Conservation (phyloP, 2,888 invertebrate genomes). For the Microchrysa polita region DNA sequence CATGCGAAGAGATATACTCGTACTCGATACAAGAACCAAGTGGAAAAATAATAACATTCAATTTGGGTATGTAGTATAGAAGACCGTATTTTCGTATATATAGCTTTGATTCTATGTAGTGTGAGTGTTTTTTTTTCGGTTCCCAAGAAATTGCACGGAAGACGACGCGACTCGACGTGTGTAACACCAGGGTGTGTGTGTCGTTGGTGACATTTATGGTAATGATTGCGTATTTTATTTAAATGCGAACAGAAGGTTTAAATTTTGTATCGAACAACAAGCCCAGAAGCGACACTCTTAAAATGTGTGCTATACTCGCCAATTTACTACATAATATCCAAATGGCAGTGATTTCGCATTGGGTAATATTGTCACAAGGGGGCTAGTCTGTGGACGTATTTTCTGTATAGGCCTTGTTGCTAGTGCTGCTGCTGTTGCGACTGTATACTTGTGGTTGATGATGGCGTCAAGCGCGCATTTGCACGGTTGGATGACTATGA, state of each 20-base stretch:
- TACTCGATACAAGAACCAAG: not conserved
- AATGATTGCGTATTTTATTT: conserved; percentile 52
- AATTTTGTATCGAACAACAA: conserved; percentile 24
- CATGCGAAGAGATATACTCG: not conserved
- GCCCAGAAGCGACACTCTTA: not conserved
- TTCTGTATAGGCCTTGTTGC: not conserved
- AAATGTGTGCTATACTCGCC: too few species aligned
- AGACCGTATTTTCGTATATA: not conserved
- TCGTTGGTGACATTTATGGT: conserved; percentile 50
- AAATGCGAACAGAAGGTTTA: conserved; percentile 48
- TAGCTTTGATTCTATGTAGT: not conserved
- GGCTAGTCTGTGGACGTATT: not conserved
- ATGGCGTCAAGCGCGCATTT: not conserved
- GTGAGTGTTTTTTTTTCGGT: not conserved
- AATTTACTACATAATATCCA: not conserved
- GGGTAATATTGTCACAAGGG: not conserved
- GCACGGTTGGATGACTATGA: not conserved
- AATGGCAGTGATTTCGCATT: not conserved
- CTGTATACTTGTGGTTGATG: too few species aligned
- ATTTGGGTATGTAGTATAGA: not conserved
- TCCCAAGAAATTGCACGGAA: conserved; percentile 31
- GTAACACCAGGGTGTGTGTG: conserved; percentile 51
- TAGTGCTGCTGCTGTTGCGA: not conserved
- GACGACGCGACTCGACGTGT: too few species aligned
- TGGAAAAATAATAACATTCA: conserved; percentile 11